phyloP scores from a whole-genome alignment of 2,113 vertebrate species.

The Mixornis gularis region DNA sequence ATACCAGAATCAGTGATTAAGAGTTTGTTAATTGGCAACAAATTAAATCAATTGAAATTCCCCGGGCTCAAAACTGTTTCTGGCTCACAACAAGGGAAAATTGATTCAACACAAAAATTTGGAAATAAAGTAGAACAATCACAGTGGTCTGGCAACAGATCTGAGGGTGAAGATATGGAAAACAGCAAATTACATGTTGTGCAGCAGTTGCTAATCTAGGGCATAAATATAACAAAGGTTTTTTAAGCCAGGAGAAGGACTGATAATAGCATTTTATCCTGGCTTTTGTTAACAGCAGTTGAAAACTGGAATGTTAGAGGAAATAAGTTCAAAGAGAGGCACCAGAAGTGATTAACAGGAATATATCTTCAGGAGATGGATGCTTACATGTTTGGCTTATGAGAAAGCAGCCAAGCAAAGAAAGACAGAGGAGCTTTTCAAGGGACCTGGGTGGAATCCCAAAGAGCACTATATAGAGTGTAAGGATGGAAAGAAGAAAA shows the following conservation, averaged over 20 bases:
- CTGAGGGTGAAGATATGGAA: conserved; percentile 27
- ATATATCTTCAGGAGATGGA: neutral
- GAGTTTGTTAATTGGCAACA: conserved; percentile 6
- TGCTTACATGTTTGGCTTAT: neutral
- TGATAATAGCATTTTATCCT: conserved; percentile 22
- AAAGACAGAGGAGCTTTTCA: conserved; percentile 1
- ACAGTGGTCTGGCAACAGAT: conserved; percentile 41
- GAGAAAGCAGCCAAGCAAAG: conserved; percentile 1
- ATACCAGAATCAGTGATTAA: neutral
- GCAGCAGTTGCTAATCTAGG: conserved; percentile 16
- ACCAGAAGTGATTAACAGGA: conserved; percentile 13
- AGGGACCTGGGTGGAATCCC: neutral
- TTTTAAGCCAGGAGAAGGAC: neutral
- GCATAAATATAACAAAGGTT: neutral
- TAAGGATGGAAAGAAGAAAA: neutral
- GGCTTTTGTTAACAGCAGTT: conserved; percentile 21
- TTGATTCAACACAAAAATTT: conserved; percentile 38
- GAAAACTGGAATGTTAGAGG: neutral
- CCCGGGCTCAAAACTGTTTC: neutral
- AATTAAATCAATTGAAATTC: neutral
- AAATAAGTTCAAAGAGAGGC: conserved; percentile 17
- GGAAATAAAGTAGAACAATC: conserved; percentile 20
- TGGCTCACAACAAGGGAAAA: neutral
- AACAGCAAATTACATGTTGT: conserved; percentile 7
- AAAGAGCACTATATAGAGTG: neutral